These are phyloP conservation scores for Cassiopea andromeda DNA, from an alignment of 30 jellyfish, hydroid and myxozoan genomes.

Conservation along the genomic window DNA sequence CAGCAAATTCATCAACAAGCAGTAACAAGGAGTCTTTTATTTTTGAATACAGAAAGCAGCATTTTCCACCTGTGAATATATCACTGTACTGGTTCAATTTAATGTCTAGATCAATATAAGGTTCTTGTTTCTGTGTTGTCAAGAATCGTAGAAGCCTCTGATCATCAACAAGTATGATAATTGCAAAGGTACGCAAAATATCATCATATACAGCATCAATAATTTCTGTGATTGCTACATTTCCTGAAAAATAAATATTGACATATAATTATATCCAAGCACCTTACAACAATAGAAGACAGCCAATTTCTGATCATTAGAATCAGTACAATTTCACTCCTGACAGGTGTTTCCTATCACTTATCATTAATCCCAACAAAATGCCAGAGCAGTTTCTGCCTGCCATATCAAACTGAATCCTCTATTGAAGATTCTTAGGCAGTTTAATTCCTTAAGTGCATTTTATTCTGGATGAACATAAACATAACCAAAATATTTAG, in stretches of 20 bases:
- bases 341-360: too few relatives aligned
- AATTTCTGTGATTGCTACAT: neutral
- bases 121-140: slow-evolving; percentile 16
- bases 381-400: too few relatives aligned
- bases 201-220: slow-evolving; percentile 33
- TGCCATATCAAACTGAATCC: too few relatives aligned
- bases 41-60: slow-evolving; percentile 17
- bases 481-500: too few relatives aligned
- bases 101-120: neutral
- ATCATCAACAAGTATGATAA: neutral
- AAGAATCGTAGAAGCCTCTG: neutral
- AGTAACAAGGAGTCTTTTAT: slow-evolving; percentile 24
- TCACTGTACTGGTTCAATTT: neutral
- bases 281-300: too few relatives aligned
- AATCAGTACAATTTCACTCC: too few relatives aligned
- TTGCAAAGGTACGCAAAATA: neutral
- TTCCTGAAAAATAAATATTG: neutral
- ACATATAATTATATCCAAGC: too few relatives aligned
- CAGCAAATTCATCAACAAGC: slow-evolving; percentile 8
- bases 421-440: too few relatives aligned
- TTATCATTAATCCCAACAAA: too few relatives aligned
- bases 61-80: neutral
- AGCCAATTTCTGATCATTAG: too few relatives aligned
- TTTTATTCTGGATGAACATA: too few relatives aligned
- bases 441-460: too few relatives aligned